phyloP scores from a whole-genome alignment of 2,797 vertebrate species.

The Schizopygopsis pylzovi region DNA sequence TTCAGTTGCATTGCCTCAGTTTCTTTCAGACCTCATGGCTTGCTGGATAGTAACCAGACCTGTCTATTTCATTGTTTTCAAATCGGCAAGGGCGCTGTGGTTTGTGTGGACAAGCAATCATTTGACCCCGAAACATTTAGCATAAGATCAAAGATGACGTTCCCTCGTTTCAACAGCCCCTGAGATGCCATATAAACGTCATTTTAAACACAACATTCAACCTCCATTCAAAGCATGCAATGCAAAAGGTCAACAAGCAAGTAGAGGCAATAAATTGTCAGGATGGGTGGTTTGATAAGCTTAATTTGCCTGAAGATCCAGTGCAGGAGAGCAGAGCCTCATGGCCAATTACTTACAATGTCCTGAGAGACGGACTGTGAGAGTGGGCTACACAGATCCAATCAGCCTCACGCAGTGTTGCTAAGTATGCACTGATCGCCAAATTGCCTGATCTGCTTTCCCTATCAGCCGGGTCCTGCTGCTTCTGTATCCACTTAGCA shows the following conservation, averaged over 20 bases:
- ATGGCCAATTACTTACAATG: constrained; percentile 84
- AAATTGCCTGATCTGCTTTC: constrained; percentile 84
- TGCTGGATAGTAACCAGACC: background rate
- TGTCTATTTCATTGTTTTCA: background rate
- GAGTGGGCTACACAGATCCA: constrained; percentile 77
- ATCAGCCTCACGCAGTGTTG: constrained; percentile 79
- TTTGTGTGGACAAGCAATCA: background rate
- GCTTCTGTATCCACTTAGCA: constrained; percentile 65
- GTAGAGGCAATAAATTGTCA: constrained; percentile 73
- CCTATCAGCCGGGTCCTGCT: constrained; percentile 66
- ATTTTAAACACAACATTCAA: constrained; percentile 44
- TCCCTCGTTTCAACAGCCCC: background rate
- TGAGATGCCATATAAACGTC: background rate
- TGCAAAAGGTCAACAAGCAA: constrained; percentile 82
- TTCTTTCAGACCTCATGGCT: background rate
- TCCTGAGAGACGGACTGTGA: constrained; percentile 79
- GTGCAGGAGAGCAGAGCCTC: constrained; percentile 78
- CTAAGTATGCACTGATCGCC: constrained; percentile 73
- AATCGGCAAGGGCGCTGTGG: background rate
- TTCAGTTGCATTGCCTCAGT: background rate
- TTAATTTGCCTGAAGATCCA: constrained; percentile 81
- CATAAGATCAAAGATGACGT: background rate
- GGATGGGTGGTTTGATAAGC: constrained; percentile 70
- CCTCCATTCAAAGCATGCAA: constrained; percentile 63
- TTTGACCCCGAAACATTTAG: background rate